Evolutionary conservation across 2,797 vertebrate species (phyloP), one percentile per base, ranked within the genome.

Genomic region (Enteromius unitaeniatus): DNA sequence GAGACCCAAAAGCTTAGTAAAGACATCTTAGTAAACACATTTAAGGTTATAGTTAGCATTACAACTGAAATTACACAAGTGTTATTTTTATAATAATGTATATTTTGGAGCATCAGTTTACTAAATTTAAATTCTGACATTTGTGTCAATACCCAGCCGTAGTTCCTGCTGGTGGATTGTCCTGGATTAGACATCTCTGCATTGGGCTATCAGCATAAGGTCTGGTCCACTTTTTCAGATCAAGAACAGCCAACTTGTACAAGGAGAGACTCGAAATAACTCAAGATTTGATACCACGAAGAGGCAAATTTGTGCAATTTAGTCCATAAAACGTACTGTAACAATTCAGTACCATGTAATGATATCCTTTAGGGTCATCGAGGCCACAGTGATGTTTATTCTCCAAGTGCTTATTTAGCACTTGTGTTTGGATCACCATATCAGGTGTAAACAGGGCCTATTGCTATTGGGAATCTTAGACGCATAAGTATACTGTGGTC

Each of bases 381-480:
- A 40, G 31, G 31, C 21, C 73, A 23, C 51, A 23, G n/a, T 55
- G 28, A 37, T 55, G 73, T 75, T 55, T 37, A 74, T 2, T 11
- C 19, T 34, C 34, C 26, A 74, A 58, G 6, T 37, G 49, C 73
- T 55, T 28, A 45, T 70, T 55, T 14, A 70, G 79, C 34, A 55
- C 15, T 55, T 80, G 23, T 28, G 15, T 13, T 55, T 19, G 13
- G 47, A 55, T 68, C 21, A 13, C 21, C 64, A 51, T 67, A 67
- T 79, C 28, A 58, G 7, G 21, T 37, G 73, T 58, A 58, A 76
- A 58, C 73, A 76, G 26, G 45, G 70, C 45, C 45, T 15, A 13
- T 67, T 49, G 62, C 31, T 68, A 26, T 19, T 79, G 64, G 45
- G 4, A 55, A 19, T 67, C 78, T 26, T 49, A 21, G 64, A 40